These are phyloP conservation scores for Acronicta aceris DNA, from an alignment of 2,888 invertebrate species.

Conservation along the genomic window DNA sequence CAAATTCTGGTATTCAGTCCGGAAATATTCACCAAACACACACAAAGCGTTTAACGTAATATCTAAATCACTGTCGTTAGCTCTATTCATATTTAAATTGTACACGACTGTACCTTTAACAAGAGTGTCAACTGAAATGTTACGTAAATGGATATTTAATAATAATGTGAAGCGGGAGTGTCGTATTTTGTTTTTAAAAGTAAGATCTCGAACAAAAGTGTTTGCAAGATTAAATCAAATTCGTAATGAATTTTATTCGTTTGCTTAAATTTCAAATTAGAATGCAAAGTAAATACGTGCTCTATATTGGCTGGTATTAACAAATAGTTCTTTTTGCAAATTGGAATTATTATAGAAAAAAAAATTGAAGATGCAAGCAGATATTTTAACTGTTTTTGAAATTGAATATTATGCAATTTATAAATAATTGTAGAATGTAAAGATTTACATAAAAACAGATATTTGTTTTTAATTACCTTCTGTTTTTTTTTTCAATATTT, in stretches of 20 bases:
- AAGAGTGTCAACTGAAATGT: slow-evolving; percentile 21
- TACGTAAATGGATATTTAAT: slow-evolving; percentile 34
- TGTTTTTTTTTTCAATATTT: too few species aligned
- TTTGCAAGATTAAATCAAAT: background rate
- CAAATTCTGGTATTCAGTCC: slow-evolving; percentile 10
- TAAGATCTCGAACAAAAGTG: background rate
- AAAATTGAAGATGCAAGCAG: too few species aligned
- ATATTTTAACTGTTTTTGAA: too few species aligned
- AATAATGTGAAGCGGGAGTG: background rate
- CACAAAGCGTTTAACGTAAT: slow-evolving; percentile 30
- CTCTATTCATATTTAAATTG: slow-evolving; percentile 62
- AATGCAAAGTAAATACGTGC: too few species aligned
- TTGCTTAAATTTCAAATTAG: background rate
- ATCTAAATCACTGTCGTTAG: slow-evolving; percentile 56
- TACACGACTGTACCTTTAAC: slow-evolving; percentile 29
- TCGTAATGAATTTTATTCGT: background rate
- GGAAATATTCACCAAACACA: slow-evolving; percentile 29
- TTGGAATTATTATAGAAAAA: too few species aligned
- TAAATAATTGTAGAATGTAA: too few species aligned
- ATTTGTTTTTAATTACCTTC: too few species aligned
- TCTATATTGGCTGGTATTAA: too few species aligned
- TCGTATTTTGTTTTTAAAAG: slow-evolving; percentile 32
- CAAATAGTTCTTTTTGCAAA: too few species aligned
- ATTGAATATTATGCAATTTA: too few species aligned
- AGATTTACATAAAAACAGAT: too few species aligned